Percentiles rank a stretch among this genome's conserved stretches.
Conservation (phyloP, 2,888 invertebrate species). For the Drosophila mercatorum region DNA sequence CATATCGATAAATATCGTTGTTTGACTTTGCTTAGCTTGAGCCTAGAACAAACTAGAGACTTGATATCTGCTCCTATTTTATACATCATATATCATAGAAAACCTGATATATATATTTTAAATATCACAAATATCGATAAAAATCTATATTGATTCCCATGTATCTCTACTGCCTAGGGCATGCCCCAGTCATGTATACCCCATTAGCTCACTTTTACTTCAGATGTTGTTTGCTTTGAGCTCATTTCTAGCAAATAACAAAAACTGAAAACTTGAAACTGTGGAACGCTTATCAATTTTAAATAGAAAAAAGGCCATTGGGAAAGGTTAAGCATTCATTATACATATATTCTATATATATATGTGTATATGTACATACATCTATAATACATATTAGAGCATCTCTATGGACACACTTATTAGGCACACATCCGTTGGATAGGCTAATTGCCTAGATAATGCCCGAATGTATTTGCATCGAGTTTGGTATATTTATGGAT, state of each 20-base stretch:
- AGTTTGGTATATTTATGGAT: neutral
- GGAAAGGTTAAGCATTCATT: conserved; percentile 59
- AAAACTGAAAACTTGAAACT: conserved; percentile 53
- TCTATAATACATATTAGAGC: neutral
- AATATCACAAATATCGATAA: neutral
- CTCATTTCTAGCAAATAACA: conserved; percentile 45
- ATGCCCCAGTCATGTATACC: neutral
- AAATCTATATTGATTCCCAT: neutral
- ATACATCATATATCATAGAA: neutral
- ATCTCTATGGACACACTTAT: neutral
- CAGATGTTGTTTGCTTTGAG: conserved; percentile 55
- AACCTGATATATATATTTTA: neutral
- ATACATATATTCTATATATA: neutral
- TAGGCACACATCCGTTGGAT: conserved; percentile 40
- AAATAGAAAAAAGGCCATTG: conserved; percentile 64
- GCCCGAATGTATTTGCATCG: no score
- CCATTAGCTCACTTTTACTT: conserved; percentile 1
- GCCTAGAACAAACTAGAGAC: neutral
- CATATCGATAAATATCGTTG: conserved; percentile 5
- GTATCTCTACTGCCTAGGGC: neutral
- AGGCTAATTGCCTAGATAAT: conserved; percentile 21
- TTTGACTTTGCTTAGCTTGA: neutral
- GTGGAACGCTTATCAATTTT: conserved; percentile 61
- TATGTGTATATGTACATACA: neutral
- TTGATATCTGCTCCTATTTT: neutral